Evolutionary conservation across 2,113 vertebrate species (phyloP), one percentile per base, ranked within the genome.

Genomic region (Galeopterus variegatus): DNA sequence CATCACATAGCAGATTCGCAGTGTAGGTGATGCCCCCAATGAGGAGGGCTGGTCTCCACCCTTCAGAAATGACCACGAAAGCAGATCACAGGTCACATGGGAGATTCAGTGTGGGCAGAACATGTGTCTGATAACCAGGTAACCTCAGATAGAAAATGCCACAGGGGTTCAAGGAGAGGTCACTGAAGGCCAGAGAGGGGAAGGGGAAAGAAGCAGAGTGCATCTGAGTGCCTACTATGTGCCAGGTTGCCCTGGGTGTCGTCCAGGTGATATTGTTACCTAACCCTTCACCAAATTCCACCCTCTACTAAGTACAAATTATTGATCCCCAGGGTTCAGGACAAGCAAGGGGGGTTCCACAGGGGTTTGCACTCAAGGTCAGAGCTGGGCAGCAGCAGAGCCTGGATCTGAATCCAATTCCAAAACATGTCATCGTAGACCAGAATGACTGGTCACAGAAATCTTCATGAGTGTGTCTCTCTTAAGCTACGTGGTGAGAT

Each of bases 381-480:
- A 23, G 21, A 83, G 85, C 36, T 0, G 23, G 13, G 3, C 65
- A 62, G 73, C 36, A 52, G 19, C 77, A 13, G 1, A 24, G 24
- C 72, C 33, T n/a, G 64, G 45, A 58, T 62, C 26, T 15, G 60
- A 87, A 80, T 26, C 75, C 60, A 67, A 77, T 19, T n/a, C 50
- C 52, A 41, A 45, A 62, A 28, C 6, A 11, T 8, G 10, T 0
- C 67, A 52, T 52, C 72, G n/a, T 7, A 2, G 70, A 4, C 45
- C 73, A 28, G 64, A 50, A 28, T 8, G 9, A 13, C 14, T 65
- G n/a, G 67, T 6, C 67, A 36, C 54, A 10, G 90, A 23, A 23
- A 18, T 13, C 58, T 14, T 33, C n/a, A 2, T 0, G 13, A 54
- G 8, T 26, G 36, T 31, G 23, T 6, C n/a, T 52, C 21, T 3